Evolutionary conservation across 2,888 invertebrate genomes (phyloP).

Genomic region (Nomada lathburiana): DNA sequence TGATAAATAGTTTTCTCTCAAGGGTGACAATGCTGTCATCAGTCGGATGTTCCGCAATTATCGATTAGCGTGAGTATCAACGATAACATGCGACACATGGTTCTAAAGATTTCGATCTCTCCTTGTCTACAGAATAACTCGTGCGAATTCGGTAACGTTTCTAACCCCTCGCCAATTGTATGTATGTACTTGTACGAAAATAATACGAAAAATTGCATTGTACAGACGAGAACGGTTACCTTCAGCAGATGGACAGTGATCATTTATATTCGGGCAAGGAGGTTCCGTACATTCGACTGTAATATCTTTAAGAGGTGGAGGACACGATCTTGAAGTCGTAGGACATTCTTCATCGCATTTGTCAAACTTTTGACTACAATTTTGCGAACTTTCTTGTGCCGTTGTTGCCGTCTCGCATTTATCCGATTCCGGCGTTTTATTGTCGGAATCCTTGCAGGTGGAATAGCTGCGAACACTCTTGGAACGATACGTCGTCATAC

Average conservation of each 20-base stretch:
- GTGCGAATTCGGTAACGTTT: no score
- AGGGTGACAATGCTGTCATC: not conserved
- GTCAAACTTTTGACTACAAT: not conserved
- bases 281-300: not conserved
- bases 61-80: constrained; percentile 18
- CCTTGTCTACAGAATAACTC: no score
- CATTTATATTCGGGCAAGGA: constrained; percentile 16
- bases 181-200: no score
- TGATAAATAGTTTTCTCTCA: not conserved
- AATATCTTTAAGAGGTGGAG: not conserved
- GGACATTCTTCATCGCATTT: not conserved
- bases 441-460: not conserved
- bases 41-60: not conserved
- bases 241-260: not conserved
- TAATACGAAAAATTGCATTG: no score
- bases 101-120: not conserved
- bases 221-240: constrained; percentile 10
- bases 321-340: not conserved
- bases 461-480: not conserved
- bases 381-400: not conserved
- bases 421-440: not conserved
- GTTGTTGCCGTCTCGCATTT: not conserved
- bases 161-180: no score
- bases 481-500: not conserved
- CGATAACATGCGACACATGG: constrained; percentile 2